These are phyloP conservation scores for Drosophila nigromelanica DNA, from an alignment of 1,140 invertebrate species.

Conservation along the genomic window DNA sequence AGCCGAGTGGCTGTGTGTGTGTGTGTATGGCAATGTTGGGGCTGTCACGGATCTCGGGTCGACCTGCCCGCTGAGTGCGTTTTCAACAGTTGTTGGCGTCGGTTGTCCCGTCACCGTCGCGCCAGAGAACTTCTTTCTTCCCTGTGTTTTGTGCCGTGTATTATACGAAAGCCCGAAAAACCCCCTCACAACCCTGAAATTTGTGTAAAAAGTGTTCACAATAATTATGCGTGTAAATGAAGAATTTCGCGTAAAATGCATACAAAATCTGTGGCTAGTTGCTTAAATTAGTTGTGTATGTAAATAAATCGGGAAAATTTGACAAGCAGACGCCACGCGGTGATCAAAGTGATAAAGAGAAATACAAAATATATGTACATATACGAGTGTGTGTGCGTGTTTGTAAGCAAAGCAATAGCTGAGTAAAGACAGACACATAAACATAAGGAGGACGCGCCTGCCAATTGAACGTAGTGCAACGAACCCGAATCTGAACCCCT, in stretches of 20 bases:
- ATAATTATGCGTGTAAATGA: slow-evolving; percentile 40
- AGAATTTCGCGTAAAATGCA: slow-evolving; percentile 50
- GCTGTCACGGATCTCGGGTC: slow-evolving; percentile 48
- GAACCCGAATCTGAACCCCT: slow-evolving; percentile 25
- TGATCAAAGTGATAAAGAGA: slow-evolving; percentile 34
- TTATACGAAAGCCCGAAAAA: slow-evolving; percentile 37
- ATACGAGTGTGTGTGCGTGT: neutral
- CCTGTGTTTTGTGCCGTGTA: slow-evolving; percentile 45
- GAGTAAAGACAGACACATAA: slow-evolving; percentile 23
- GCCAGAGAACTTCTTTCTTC: slow-evolving; percentile 51
- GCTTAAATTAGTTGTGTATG: slow-evolving; percentile 25
- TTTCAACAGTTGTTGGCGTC: slow-evolving; percentile 74
- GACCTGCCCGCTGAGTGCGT: slow-evolving; percentile 61
- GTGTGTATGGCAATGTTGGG: slow-evolving; percentile 35
- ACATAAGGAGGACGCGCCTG: slow-evolving; percentile 21
- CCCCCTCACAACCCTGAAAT: slow-evolving; percentile 33
- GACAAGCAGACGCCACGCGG: slow-evolving; percentile 31
- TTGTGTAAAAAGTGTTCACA: slow-evolving; percentile 60
- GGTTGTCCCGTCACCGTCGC: slow-evolving; percentile 60
- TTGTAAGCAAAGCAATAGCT: slow-evolving; percentile 25
- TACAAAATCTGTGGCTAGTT: slow-evolving; percentile 37
- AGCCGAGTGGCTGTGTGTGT: slow-evolving; percentile 29
- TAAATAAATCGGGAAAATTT: slow-evolving; percentile 33
- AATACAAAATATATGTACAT: slow-evolving; percentile 11
- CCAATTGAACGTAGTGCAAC: slow-evolving; percentile 47